A percentile compares a stretch with the other conserved stretches of the same genome.
phyloP scores from a whole-genome alignment of 2,113 vertebrate genomes.

The Rhabdomys dilectus region DNA sequence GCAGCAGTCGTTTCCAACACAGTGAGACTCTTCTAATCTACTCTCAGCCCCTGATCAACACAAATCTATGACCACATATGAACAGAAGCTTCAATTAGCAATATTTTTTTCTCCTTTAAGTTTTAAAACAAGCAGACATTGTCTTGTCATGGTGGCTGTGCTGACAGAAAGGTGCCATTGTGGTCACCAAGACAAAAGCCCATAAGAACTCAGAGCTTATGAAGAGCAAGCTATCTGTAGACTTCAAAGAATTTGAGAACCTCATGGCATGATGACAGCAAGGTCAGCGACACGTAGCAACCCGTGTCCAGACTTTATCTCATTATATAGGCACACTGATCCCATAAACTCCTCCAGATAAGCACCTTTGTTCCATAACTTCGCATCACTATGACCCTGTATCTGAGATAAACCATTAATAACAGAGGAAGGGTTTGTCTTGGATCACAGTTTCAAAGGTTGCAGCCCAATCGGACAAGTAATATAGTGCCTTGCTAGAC shows the following conservation, averaged over 20 bases:
- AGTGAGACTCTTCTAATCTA: not conserved
- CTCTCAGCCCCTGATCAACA: not conserved
- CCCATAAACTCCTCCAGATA: not conserved
- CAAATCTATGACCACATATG: not conserved
- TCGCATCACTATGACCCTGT: not conserved
- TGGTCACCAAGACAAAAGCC: not conserved
- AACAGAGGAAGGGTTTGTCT: not conserved
- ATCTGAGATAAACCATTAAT: not conserved
- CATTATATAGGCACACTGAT: not conserved
- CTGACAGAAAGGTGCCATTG: not conserved
- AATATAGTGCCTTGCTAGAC: not conserved
- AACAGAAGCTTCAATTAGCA: not conserved
- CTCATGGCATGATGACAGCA: not conserved
- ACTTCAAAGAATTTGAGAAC: not conserved
- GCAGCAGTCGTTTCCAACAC: not conserved
- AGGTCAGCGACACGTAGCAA: not conserved
- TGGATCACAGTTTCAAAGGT: not conserved
- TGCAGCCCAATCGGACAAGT: not conserved
- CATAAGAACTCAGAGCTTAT: not conserved
- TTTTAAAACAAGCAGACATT: conserved; percentile 7
- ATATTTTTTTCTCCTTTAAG: not conserved
- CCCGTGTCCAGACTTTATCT: not conserved
- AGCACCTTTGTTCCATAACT: not conserved
- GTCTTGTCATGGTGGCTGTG: not conserved
- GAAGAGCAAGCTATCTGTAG: not conserved